phyloP scores from a whole-genome alignment of 2,888 invertebrate genomes.

The Amblyjoppa proteus region DNA sequence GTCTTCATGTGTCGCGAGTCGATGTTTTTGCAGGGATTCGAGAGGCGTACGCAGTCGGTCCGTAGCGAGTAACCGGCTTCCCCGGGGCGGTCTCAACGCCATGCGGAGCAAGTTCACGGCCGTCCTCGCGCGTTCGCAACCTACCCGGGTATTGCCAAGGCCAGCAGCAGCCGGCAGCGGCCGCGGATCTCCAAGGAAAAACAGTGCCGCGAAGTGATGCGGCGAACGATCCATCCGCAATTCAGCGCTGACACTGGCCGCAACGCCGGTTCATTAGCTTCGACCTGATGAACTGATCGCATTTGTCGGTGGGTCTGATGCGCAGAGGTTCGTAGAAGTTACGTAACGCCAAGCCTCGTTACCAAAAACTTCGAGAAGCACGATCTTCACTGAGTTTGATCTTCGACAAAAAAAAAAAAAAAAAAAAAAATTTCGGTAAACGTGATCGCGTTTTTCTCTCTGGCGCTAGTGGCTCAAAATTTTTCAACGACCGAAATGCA shows the following conservation, averaged over 20 bases:
- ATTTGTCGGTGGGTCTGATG: constrained; percentile 62
- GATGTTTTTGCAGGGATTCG: constrained; percentile 20
- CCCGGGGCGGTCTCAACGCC: constrained; percentile 36
- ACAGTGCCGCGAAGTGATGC: constrained; percentile 6
- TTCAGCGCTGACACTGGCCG: constrained; percentile 69
- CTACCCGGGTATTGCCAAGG: constrained; percentile 73
- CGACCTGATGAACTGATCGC: constrained; percentile 67
- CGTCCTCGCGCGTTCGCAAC: constrained; percentile 74
- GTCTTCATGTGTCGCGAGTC: constrained; percentile 13
- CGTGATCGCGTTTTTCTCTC: not conserved
- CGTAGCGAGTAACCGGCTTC: constrained; percentile 53
- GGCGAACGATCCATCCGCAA: not conserved
- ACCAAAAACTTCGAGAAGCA: too few species aligned
- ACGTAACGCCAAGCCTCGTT: not conserved
- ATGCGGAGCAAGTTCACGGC: constrained; percentile 80
- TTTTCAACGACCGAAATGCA: too few species aligned
- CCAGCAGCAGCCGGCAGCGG: constrained; percentile 65
- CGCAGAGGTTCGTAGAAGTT: not conserved
- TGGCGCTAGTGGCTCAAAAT: too few species aligned
- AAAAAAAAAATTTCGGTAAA: not conserved
- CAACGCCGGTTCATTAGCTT: constrained; percentile 61
- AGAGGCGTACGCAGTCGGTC: constrained; percentile 16
- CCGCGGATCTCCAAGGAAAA: constrained; percentile 18
- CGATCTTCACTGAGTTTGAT: not conserved
- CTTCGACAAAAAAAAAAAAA: not conserved